phyloP scores from a whole-genome alignment of 2,888 invertebrate species.

The Philereme transversata region DNA sequence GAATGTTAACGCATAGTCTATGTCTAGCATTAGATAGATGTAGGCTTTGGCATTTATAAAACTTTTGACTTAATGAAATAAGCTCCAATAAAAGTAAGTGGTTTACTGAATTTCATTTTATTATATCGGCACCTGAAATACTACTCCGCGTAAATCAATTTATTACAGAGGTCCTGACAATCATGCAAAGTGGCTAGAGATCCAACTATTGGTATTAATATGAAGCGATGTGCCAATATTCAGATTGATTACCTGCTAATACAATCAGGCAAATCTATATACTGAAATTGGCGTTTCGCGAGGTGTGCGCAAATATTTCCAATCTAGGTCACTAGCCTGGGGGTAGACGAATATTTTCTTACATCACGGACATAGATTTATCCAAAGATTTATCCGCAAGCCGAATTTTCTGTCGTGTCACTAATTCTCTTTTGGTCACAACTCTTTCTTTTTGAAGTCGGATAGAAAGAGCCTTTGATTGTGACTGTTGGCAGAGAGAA shows the following conservation, averaged over 20 bases:
- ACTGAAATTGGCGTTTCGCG: slow-evolving; percentile 52
- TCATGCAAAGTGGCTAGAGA: slow-evolving; percentile 32
- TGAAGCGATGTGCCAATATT: slow-evolving; percentile 29
- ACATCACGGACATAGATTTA: not conserved
- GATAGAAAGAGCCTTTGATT: not conserved
- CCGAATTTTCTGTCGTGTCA: no score
- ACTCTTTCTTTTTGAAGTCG: not conserved
- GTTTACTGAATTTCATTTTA: slow-evolving; percentile 15
- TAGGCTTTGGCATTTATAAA: no score
- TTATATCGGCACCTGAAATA: slow-evolving; percentile 14
- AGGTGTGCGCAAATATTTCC: slow-evolving; percentile 71
- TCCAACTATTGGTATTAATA: slow-evolving; percentile 26
- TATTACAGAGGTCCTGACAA: slow-evolving; percentile 25
- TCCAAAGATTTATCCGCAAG: no score
- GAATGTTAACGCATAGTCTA: no score
- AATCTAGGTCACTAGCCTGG: slow-evolving; percentile 59
- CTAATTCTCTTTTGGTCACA: no score
- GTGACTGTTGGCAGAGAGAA: slow-evolving; percentile 10
- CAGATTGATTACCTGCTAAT: slow-evolving; percentile 37
- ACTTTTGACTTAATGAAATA: slow-evolving; percentile 7
- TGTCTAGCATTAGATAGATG: no score
- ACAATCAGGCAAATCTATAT: slow-evolving; percentile 35
- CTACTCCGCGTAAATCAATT: slow-evolving; percentile 22
- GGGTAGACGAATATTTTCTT: slow-evolving; percentile 9
- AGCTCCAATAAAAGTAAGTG: slow-evolving; percentile 21